Base-by-base conservation (phyloP, 2,888 invertebrate genomes). In the Conops quadrifasciatus region DNA sequence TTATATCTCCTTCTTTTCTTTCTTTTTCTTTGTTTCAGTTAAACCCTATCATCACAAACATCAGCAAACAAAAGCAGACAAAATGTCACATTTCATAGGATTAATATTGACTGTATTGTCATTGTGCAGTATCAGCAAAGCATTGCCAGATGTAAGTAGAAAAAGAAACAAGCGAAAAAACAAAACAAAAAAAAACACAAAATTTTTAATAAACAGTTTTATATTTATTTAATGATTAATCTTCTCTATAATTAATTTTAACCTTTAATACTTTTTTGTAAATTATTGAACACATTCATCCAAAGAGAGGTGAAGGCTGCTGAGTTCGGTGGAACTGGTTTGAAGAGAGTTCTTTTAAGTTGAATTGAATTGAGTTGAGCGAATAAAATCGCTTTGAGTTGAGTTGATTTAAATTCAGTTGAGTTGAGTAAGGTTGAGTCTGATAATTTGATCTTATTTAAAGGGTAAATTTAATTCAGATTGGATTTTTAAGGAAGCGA, bases 71-170 rank as follows among this genome's bases (percentile, higher is more conserved):
- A 73, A 63, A 67, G 58, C 62, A 71, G 72, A 68, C 73, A 83
- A 80, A 77, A 86, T 85, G 86, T 80, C 84, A 83, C 79, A 81
- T 75, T 77, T 80, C 76, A 77, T 82, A 76, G 78, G 81, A 75
- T 76, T 82, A 74, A 76, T 82, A 78, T 78, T 82, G 77, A 75
- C 81, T 77, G 76, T 80, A 77, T 82, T 83, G 82, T 81, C 80
- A 79, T 77, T 83, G 79, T 82, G 81, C 79, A 83, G 82, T 80
- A 78, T 82, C 80, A 84, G 85, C 79, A 79, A 80, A 79, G 85
- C 85, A 76, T 78, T 82, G 80, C 85, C 86, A 80, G 83, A 86
- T 81, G 86, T 86, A 85, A 85, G 86, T 86, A 81, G 24, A 69
- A 59, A 47, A 69, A 66, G 69, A 67, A 49, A 45, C 19, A 13